A percentile compares a stretch with the other conserved stretches of the same genome.
phyloP scores from a whole-genome alignment of 1,140 invertebrate species.

The Manduca sexta region DNA sequence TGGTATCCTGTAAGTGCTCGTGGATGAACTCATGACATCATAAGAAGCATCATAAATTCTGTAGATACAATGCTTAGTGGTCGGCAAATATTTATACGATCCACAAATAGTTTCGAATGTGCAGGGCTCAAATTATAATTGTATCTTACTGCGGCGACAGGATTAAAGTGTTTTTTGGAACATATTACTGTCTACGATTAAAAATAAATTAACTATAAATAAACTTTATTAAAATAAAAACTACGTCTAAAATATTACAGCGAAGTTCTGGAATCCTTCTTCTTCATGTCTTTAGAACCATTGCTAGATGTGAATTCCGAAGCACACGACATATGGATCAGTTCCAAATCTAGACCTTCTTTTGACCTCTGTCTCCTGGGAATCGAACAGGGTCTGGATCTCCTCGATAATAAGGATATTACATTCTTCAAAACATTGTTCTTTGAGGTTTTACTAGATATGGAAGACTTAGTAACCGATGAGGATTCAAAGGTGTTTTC shows the following conservation, averaged over 20 bases:
- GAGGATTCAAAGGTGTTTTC: constrained; percentile 43
- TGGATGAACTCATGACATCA: too few species aligned
- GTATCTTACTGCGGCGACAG: too few species aligned
- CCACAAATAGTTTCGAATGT: too few species aligned
- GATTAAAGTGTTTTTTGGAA: not conserved
- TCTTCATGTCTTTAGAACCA: constrained; percentile 19
- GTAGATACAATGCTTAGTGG: too few species aligned
- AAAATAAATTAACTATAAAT: not conserved
- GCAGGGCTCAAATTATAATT: too few species aligned
- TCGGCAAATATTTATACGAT: too few species aligned
- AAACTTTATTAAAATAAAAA: not conserved
- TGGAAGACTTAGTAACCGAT: constrained; percentile 24
- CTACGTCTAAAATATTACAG: constrained; percentile 14
- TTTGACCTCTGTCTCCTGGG: constrained; percentile 29
- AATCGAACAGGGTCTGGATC: constrained; percentile 38
- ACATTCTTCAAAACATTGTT: constrained; percentile 44
- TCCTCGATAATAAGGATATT: constrained; percentile 31
- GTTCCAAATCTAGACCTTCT: constrained; percentile 34
- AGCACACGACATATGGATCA: constrained; percentile 49
- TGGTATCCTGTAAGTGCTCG: too few species aligned
- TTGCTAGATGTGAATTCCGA: constrained; percentile 45
- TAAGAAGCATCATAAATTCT: too few species aligned
- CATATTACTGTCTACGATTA: not conserved
- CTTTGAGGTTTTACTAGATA: constrained; percentile 49
- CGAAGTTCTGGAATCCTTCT: constrained; percentile 30